These are phyloP conservation scores for Magallana gigas DNA, from an alignment of 1,140 invertebrate genomes.

Conservation along the genomic window DNA sequence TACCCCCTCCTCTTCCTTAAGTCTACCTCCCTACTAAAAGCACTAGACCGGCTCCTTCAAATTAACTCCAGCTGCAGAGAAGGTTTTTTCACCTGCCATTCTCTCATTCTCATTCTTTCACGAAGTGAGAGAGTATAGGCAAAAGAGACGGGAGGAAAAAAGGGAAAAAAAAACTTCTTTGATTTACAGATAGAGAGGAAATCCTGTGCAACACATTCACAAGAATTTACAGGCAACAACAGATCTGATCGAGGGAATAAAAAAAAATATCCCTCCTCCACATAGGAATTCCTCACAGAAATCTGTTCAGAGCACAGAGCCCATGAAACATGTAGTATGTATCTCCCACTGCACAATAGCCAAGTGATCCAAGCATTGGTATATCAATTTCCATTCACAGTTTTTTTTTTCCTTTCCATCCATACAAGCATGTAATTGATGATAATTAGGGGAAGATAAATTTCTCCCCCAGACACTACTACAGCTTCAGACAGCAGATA, in stretches of 20 bases:
- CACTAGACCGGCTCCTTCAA: background rate
- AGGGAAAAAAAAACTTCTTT: background rate
- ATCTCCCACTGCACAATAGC: no score
- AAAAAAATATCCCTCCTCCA: no score
- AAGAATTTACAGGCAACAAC: background rate
- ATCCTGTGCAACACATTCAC: conserved; percentile 30
- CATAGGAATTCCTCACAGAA: background rate
- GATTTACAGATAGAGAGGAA: conserved; percentile 33
- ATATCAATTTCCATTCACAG: background rate
- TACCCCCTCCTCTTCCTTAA: background rate
- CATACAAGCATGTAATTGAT: no score
- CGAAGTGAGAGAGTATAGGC: no score
- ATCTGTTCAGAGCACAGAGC: background rate
- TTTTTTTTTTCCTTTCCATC: no score
- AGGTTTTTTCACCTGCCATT: conserved; percentile 23
- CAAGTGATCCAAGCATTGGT: background rate
- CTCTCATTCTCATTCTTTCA: background rate
- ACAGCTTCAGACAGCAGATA: no score
- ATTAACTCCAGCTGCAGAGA: background rate
- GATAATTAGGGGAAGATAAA: no score
- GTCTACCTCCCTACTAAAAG: background rate
- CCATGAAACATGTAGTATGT: background rate
- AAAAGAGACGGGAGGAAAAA: no score
- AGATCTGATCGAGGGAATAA: background rate
- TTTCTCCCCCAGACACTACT: no score